These are phyloP conservation scores for Macrobrachium rosenbergii DNA, from an alignment of 1,140 invertebrate genomes.

Conservation along the genomic window DNA sequence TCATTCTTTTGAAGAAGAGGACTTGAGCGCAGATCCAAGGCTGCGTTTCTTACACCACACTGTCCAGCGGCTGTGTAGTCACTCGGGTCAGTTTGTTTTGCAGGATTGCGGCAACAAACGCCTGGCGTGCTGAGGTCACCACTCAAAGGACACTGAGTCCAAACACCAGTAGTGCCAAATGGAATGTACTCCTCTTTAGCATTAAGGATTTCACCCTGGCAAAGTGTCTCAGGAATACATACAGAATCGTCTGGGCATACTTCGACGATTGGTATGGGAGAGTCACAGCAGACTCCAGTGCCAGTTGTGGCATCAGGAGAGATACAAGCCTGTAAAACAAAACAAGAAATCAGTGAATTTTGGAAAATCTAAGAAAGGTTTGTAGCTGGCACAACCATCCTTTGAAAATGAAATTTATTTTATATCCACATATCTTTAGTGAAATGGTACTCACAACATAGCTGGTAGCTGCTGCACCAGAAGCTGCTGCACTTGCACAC, in stretches of 20 bases:
- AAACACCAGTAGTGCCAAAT: not conserved
- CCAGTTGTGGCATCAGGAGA: slow-evolving; percentile 32
- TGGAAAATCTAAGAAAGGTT: too few species aligned
- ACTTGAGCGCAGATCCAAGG: slow-evolving; percentile 44
- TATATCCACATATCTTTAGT: not conserved
- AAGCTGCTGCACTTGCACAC: too few species aligned
- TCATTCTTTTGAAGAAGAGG: slow-evolving; percentile 62
- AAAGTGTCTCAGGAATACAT: slow-evolving; percentile 37
- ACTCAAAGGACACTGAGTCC: slow-evolving; percentile 21
- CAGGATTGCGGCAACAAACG: slow-evolving; percentile 30
- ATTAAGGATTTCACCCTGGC: slow-evolving; percentile 25
- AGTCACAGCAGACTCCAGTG: slow-evolving; percentile 24
- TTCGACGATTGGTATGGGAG: not conserved
- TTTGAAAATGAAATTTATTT: not conserved
- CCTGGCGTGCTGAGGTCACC: slow-evolving; percentile 22
- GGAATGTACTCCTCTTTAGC: not conserved
- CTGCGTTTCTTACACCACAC: slow-evolving; percentile 36
- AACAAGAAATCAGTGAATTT: not conserved
- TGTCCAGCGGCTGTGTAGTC: not conserved
- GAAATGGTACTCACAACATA: too few species aligned
- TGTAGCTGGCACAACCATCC: not conserved
- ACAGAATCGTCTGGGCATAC: slow-evolving; percentile 31
- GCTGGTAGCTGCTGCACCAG: too few species aligned
- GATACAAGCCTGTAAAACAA: slow-evolving; percentile 15
- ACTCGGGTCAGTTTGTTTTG: not conserved